Evolutionary conservation across 2,888 invertebrate species (phyloP).

Genomic region (Germaria angustata): DNA sequence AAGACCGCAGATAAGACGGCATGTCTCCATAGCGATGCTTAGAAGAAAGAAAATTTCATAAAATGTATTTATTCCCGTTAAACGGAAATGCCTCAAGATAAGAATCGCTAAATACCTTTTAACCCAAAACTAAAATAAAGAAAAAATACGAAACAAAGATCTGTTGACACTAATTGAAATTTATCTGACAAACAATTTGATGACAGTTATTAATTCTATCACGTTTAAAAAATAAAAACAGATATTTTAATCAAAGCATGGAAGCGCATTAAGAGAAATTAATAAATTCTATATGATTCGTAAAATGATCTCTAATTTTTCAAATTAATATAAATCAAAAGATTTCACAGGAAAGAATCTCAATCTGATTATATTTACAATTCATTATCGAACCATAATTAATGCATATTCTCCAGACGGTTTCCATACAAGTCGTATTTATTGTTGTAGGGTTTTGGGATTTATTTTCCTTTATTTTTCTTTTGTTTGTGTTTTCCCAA

Average conservation of each 20-base stretch:
- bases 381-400: conserved; percentile 57
- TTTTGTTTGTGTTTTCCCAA: conserved; percentile 14
- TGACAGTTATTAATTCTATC: conserved; percentile 54
- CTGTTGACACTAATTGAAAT: conserved; percentile 49
- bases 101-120: background rate
- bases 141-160: background rate
- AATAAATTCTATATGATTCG: background rate
- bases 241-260: conserved; percentile 40
- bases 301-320: conserved; percentile 22
- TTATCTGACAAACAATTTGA: conserved; percentile 34
- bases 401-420: conserved; percentile 24
- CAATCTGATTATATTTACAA: conserved; percentile 31
- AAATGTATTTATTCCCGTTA: background rate
- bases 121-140: background rate
- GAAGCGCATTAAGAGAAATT: background rate
- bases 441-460: conserved; percentile 17
- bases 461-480: too few species aligned
- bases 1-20: too few species aligned
- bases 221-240: background rate
- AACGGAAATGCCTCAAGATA: conserved; percentile 13
- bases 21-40: too few species aligned
- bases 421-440: conserved; percentile 16
- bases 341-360: conserved; percentile 18
- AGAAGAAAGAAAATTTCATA: too few species aligned
- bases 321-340: conserved; percentile 32